phyloP scores from a whole-genome alignment of 2,888 invertebrate species.

The Ptychoptera albimana region DNA sequence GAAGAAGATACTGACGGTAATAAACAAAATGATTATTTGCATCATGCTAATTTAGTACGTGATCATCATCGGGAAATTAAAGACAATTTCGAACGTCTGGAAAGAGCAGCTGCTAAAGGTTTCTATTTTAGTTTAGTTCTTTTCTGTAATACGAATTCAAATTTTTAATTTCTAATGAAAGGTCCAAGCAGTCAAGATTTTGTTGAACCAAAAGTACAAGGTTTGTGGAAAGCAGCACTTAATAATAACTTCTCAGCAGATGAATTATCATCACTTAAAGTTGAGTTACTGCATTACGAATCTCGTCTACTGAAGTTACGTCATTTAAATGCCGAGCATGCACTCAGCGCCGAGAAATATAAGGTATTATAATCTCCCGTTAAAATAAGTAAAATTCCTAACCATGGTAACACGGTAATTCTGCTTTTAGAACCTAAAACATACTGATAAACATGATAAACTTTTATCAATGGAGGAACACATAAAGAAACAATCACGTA shows the following conservation, averaged over 20 bases:
- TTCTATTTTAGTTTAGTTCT: too few species aligned
- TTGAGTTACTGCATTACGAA: slow-evolving; percentile 67
- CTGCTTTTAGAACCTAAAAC: slow-evolving; percentile 33
- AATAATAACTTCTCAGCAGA: slow-evolving; percentile 64
- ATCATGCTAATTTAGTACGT: slow-evolving; percentile 52
- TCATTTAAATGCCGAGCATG: slow-evolving; percentile 67
- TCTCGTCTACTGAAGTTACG: slow-evolving; percentile 67
- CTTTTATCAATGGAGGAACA: slow-evolving; percentile 52
- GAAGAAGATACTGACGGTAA: slow-evolving; percentile 37
- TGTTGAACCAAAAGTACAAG: slow-evolving; percentile 79
- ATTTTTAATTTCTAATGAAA: too few species aligned
- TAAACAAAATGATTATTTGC: slow-evolving; percentile 39
- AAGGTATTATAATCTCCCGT: slow-evolving; percentile 30
- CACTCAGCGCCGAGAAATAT: slow-evolving; percentile 49
- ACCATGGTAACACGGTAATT: not conserved
- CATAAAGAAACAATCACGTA: slow-evolving; percentile 69
- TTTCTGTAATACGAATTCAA: too few species aligned
- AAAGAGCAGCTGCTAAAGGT: slow-evolving; percentile 48
- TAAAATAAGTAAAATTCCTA: not conserved
- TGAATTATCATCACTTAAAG: slow-evolving; percentile 71
- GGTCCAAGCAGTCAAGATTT: slow-evolving; percentile 74
- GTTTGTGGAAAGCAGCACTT: slow-evolving; percentile 70
- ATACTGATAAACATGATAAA: slow-evolving; percentile 43
- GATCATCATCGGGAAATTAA: slow-evolving; percentile 59
- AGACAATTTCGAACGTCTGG: slow-evolving; percentile 62